phyloP scores from a whole-genome alignment of 2,797 vertebrate species.

The Epinephelus coioides region DNA sequence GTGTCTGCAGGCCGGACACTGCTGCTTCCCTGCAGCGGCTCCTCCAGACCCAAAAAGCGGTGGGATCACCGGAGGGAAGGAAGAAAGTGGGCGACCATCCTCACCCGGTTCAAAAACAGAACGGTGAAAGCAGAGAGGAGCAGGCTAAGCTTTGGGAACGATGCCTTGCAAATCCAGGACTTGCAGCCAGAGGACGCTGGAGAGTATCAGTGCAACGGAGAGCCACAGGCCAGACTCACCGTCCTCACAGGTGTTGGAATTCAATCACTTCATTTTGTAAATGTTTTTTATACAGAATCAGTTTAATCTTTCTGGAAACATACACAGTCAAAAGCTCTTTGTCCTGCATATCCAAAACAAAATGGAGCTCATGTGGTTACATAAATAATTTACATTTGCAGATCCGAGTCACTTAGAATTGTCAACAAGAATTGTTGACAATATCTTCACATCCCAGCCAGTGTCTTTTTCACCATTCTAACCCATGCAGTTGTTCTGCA shows the following conservation, averaged over 20 bases:
- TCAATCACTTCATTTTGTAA: background rate
- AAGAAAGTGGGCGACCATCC: conserved; percentile 45
- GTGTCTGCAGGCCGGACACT: conserved; percentile 71
- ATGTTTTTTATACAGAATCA: background rate
- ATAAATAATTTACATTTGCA: no score
- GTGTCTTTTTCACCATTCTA: no score
- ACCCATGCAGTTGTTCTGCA: no score
- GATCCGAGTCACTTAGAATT: no score
- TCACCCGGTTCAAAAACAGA: conserved; percentile 72
- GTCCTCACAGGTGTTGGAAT: conserved; percentile 52
- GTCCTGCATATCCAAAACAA: no score
- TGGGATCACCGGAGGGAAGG: conserved; percentile 56
- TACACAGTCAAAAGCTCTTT: background rate
- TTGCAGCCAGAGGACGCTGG: conserved; percentile 70
- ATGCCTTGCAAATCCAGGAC: conserved; percentile 70
- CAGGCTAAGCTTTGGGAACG: conserved; percentile 52
- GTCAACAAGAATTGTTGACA: no score
- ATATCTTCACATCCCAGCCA: no score
- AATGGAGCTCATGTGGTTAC: no score
- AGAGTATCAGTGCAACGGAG: conserved; percentile 69
- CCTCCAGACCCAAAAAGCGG: conserved; percentile 51
- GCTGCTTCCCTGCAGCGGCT: conserved; percentile 70
- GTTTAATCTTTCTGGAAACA: background rate
- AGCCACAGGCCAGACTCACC: conserved; percentile 43
- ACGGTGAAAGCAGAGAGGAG: conserved; percentile 56